Evolutionary conservation across 2,797 vertebrate genomes (phyloP).

Genomic region (Salarias fasciatus): DNA sequence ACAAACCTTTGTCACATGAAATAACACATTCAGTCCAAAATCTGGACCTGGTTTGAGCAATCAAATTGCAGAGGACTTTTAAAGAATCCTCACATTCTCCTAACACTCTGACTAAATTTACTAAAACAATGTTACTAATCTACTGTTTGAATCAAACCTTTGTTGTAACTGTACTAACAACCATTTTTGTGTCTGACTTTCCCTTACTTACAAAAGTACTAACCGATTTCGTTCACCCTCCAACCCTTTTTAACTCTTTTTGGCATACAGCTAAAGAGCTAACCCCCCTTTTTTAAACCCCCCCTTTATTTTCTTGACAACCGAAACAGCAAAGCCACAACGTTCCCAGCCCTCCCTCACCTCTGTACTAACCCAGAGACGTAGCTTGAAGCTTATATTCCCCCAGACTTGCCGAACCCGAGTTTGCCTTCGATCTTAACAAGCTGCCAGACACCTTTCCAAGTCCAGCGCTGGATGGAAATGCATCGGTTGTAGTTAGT

Average conservation of each 20-base stretch:
- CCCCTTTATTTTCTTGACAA: slow-evolving; percentile 28
- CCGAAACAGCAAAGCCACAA: slow-evolving; percentile 19
- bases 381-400: slow-evolving; percentile 12
- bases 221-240: slow-evolving; percentile 82
- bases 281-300: not conserved
- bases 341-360: slow-evolving; percentile 11
- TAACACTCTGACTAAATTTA: slow-evolving; percentile 75
- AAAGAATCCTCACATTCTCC: slow-evolving; percentile 71
- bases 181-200: slow-evolving; percentile 91
- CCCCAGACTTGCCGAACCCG: too few relatives aligned
- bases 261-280: slow-evolving; percentile 25
- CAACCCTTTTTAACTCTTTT: slow-evolving; percentile 71
- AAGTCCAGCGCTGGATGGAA: slow-evolving; percentile 36
- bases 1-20: slow-evolving; percentile 73
- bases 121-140: slow-evolving; percentile 85
- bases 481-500: not conserved
- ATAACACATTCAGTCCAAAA: slow-evolving; percentile 73
- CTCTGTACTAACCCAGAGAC: slow-evolving; percentile 46
- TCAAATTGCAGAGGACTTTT: slow-evolving; percentile 82
- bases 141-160: slow-evolving; percentile 82
- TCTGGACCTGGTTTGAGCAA: slow-evolving; percentile 80
- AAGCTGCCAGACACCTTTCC: slow-evolving; percentile 82
- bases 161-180: slow-evolving; percentile 91
- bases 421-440: slow-evolving; percentile 19
- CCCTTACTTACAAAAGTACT: slow-evolving; percentile 88